Evolutionary conservation across 1,140 invertebrate species (phyloP).

Genomic region (Trichonephila clavata): DNA sequence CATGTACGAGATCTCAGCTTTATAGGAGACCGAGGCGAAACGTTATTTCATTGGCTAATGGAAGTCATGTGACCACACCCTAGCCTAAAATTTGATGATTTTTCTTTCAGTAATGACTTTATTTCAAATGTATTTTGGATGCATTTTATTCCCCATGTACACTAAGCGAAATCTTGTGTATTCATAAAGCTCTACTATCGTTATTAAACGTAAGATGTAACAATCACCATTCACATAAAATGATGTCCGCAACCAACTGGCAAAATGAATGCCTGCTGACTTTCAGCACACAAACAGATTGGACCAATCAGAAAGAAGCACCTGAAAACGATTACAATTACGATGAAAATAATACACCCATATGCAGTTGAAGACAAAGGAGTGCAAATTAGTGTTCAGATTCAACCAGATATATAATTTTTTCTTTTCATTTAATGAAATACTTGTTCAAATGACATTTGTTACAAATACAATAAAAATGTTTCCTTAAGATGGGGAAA

Average conservation of each 20-base stretch:
- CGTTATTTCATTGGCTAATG: conserved; percentile 61
- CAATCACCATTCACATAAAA: neutral
- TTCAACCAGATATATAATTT: too few relatives aligned
- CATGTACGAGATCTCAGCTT: conserved; percentile 46
- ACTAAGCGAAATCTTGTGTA: neutral
- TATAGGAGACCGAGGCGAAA: conserved; percentile 22
- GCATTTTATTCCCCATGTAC: neutral
- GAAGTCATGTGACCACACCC: conserved; percentile 68
- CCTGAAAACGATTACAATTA: conserved; percentile 46
- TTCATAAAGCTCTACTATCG: neutral
- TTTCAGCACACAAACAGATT: conserved; percentile 32
- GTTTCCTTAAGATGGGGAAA: too few relatives aligned
- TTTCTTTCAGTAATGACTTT: neutral
- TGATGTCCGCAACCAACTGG: neutral
- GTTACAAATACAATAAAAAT: too few relatives aligned
- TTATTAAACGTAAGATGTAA: neutral
- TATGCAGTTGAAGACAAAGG: neutral
- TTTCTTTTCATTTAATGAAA: too few relatives aligned
- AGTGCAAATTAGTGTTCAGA: too few relatives aligned
- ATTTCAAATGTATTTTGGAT: neutral
- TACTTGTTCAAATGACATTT: too few relatives aligned
- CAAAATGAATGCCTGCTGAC: conserved; percentile 23
- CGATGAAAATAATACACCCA: neutral
- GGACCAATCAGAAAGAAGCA: conserved; percentile 23
- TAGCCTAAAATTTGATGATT: conserved; percentile 3